These are phyloP conservation scores for Enchytraeus crypticus DNA, from an alignment of 2,888 invertebrate species.

Conservation along the genomic window DNA sequence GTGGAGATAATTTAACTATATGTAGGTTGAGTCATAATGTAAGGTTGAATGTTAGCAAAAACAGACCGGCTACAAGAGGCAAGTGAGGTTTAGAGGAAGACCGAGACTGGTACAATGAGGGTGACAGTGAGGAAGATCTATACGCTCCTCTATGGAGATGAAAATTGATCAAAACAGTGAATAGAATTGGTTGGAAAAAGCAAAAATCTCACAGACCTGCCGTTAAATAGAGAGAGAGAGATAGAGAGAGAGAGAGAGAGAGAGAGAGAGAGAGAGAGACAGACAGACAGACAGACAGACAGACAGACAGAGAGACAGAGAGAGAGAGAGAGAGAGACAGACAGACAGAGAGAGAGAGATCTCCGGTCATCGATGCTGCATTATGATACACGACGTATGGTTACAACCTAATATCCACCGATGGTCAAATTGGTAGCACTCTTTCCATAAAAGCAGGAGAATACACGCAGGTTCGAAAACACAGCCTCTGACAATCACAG, in stretches of 20 bases:
- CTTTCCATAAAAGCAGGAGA: too few relatives aligned
- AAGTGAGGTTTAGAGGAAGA: neutral
- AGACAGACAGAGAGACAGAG: neutral
- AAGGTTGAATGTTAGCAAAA: neutral
- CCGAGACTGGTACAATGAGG: neutral
- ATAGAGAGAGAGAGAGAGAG: too few relatives aligned
- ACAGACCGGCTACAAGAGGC: neutral
- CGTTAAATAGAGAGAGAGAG: too few relatives aligned
- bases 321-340: neutral
- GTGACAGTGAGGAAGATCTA: neutral
- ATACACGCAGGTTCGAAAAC: too few relatives aligned
- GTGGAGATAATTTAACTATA: too few relatives aligned
- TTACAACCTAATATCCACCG: too few relatives aligned
- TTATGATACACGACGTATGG: too few relatives aligned
- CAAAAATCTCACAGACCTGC: neutral
- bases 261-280: constrained; percentile 6
- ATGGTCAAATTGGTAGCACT: too few relatives aligned
- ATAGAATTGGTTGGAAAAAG: neutral
- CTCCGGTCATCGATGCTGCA: too few relatives aligned
- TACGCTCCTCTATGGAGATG: neutral
- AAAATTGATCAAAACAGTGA: neutral
- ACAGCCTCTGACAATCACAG: too few relatives aligned
- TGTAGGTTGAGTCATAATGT: too few relatives aligned
- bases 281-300: neutral
- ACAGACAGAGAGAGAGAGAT: neutral